Evolutionary conservation across 1,140 invertebrate species (phyloP).

Genomic region (Lasaia peninsularis): DNA sequence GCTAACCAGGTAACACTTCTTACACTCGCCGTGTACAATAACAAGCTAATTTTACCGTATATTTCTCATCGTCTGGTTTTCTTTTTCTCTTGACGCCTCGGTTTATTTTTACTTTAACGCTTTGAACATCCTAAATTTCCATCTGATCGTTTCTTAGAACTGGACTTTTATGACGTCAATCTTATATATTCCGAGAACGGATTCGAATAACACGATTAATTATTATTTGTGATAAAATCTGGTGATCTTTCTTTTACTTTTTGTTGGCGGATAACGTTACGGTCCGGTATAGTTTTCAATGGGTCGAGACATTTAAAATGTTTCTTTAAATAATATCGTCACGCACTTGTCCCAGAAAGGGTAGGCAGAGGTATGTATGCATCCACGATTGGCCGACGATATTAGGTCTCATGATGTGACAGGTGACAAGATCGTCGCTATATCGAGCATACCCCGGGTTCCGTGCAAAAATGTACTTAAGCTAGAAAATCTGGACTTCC

Average conservation of each 20-base stretch:
- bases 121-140: slow-evolving; percentile 46
- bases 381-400: too few relatives aligned
- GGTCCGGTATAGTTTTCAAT: background rate
- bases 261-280: background rate
- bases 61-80: slow-evolving; percentile 14
- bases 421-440: too few relatives aligned
- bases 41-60: background rate
- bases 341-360: too few relatives aligned
- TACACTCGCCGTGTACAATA: background rate
- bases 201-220: slow-evolving; percentile 23
- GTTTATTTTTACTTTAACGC: slow-evolving; percentile 38
- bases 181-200: slow-evolving; percentile 27
- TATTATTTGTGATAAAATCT: slow-evolving; percentile 15
- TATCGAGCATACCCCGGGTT: too few relatives aligned
- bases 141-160: slow-evolving; percentile 45
- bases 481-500: too few relatives aligned
- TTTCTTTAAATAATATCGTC: too few relatives aligned
- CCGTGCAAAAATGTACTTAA: too few relatives aligned
- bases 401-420: too few relatives aligned
- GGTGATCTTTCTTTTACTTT: background rate
- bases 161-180: slow-evolving; percentile 55
- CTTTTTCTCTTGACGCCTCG: slow-evolving; percentile 24
- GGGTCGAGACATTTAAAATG: background rate
- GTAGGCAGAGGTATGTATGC: too few relatives aligned
- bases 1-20: background rate